phyloP scores from a whole-genome alignment of 2,113 vertebrate genomes.

The Anoura caudifer region DNA sequence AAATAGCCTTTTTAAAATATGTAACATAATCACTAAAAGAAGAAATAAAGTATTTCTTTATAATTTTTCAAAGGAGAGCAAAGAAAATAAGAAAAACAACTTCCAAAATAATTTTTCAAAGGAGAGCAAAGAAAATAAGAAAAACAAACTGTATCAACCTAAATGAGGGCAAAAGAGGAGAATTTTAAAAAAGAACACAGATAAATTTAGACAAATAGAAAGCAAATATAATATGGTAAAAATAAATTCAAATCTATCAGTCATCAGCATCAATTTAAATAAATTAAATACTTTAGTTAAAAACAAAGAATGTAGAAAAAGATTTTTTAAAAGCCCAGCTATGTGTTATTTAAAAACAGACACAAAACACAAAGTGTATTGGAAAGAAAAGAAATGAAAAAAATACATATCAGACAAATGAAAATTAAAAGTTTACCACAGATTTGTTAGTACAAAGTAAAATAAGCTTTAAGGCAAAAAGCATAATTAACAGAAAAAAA shows the following conservation, averaged over 20 bases:
- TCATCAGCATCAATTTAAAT: neutral
- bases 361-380: neutral
- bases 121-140: neutral
- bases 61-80: neutral
- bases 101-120: neutral
- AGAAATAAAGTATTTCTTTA: neutral
- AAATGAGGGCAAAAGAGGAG: neutral
- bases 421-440: neutral
- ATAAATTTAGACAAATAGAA: neutral
- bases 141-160: neutral
- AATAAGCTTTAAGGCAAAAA: neutral
- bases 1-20: neutral
- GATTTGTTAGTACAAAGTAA: neutral
- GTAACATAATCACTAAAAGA: neutral
- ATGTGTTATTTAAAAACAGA: neutral
- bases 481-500: neutral
- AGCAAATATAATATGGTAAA: neutral
- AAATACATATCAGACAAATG: neutral
- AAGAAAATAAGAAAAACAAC: neutral
- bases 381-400: neutral
- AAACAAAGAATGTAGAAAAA: neutral
- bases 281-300: neutral
- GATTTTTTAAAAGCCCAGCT: neutral
- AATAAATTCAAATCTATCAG: neutral
- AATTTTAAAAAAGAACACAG: neutral